These are phyloP conservation scores for Anarhynchus alexandrinus DNA, from an alignment of 2,113 vertebrate genomes.

Conservation along the genomic window DNA sequence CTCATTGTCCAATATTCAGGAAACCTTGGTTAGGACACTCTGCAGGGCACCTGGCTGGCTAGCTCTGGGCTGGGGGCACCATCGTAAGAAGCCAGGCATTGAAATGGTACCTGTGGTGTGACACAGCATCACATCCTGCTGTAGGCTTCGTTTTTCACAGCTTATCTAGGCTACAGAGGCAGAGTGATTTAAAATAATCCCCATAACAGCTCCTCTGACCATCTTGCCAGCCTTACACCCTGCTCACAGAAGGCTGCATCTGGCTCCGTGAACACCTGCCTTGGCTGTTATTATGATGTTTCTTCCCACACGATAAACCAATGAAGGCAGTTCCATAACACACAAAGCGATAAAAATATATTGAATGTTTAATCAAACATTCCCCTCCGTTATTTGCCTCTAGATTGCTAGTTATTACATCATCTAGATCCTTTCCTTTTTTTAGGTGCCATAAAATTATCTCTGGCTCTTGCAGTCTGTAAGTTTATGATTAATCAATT, in stretches of 20 bases:
- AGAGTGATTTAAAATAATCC: neutral
- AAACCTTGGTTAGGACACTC: neutral
- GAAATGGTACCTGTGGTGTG: neutral
- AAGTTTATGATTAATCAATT: slow-evolving; percentile 71
- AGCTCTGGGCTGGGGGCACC: neutral
- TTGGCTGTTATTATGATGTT: neutral
- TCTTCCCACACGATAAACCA: neutral
- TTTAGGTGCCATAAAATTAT: slow-evolving; percentile 42
- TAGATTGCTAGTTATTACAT: slow-evolving; percentile 43
- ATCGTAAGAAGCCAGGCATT: neutral
- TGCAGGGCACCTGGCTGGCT: neutral
- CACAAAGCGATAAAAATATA: neutral
- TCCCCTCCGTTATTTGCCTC: slow-evolving; percentile 28
- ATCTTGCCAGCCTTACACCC: neutral
- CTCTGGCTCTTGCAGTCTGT: slow-evolving; percentile 21
- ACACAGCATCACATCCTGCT: neutral
- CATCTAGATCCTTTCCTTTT: neutral
- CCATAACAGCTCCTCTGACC: neutral
- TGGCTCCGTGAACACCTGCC: neutral
- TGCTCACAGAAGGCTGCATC: neutral
- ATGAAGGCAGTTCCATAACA: neutral
- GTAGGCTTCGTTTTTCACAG: neutral
- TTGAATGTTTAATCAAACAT: slow-evolving; percentile 56
- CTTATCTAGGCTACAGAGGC: neutral
- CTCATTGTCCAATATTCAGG: accelerated